These are phyloP conservation scores for Trissolcus brochymenae DNA, from an alignment of 2,888 invertebrate species.

Conservation along the genomic window DNA sequence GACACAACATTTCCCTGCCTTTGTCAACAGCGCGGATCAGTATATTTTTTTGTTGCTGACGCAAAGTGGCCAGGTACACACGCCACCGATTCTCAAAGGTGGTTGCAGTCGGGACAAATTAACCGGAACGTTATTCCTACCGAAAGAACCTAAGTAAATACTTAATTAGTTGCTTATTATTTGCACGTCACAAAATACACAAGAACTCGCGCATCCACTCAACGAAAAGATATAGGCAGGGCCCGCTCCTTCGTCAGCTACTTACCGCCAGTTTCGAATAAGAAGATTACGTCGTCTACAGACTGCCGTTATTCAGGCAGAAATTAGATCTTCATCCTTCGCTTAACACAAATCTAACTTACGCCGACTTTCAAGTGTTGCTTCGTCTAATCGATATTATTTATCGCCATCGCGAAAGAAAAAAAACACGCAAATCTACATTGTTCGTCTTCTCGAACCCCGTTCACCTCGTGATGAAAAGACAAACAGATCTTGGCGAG, in stretches of 20 bases:
- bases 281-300: constrained; percentile 57
- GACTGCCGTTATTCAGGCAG: constrained; percentile 54
- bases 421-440: too few relatives aligned
- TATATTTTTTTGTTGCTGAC: constrained; percentile 33
- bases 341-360: constrained; percentile 54
- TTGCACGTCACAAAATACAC: constrained; percentile 61
- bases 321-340: constrained; percentile 57
- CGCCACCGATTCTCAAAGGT: constrained; percentile 44
- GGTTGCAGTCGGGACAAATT: constrained; percentile 61
- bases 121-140: constrained; percentile 66
- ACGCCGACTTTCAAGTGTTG: constrained; percentile 47
- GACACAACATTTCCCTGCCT: constrained; percentile 17
- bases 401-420: neutral
- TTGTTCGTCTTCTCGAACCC: too few relatives aligned
- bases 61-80: constrained; percentile 45
- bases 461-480: neutral
- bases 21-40: constrained; percentile 30
- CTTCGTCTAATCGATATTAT: constrained; percentile 16
- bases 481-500: constrained; percentile 5
- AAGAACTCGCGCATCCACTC: constrained; percentile 40
- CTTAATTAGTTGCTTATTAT: constrained; percentile 69
- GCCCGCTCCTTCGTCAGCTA: constrained; percentile 47
- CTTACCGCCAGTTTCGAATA: constrained; percentile 57
- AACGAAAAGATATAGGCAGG: constrained; percentile 21
- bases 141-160: constrained; percentile 67